Evolutionary conservation across 2,113 vertebrate genomes (phyloP).

Genomic region (Microcebus ravelobensis): DNA sequence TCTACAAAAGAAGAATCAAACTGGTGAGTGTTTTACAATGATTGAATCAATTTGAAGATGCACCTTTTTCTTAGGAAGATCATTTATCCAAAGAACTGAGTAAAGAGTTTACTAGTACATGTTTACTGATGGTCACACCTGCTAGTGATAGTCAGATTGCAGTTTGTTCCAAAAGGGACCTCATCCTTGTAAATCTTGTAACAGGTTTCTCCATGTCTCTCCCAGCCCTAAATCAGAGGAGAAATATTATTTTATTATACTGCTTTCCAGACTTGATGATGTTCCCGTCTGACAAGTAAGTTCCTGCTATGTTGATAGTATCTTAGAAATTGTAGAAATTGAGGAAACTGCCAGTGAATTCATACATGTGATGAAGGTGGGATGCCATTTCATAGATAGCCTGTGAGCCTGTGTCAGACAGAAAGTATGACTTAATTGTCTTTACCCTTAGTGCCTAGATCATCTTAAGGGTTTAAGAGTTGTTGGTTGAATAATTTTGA

Average conservation of each 20-base stretch:
- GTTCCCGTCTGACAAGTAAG: background rate
- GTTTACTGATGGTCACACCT: slow-evolving; percentile 83
- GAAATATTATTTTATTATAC: slow-evolving; percentile 30
- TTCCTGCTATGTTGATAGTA: background rate
- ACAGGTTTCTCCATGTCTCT: slow-evolving; percentile 92
- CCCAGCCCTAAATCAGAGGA: slow-evolving; percentile 89
- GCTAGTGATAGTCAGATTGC: slow-evolving; percentile 92
- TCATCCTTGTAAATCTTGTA: slow-evolving; percentile 87
- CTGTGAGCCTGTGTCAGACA: background rate
- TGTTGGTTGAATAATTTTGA: slow-evolving; percentile 25
- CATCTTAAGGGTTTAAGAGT: background rate
- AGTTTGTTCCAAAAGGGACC: slow-evolving; percentile 90
- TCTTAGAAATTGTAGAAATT: background rate
- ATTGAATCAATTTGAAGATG: background rate
- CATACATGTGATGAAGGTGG: background rate
- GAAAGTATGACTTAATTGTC: background rate
- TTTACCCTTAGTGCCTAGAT: background rate
- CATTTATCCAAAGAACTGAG: background rate
- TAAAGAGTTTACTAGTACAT: background rate
- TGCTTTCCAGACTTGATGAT: background rate
- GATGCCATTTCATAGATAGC: background rate
- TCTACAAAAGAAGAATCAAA: slow-evolving; percentile 84
- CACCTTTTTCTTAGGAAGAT: background rate
- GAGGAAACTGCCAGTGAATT: background rate
- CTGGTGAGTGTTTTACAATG: background rate